These are phyloP conservation scores for Nothura maculosa DNA, from an alignment of 2,797 vertebrate species.

Conservation along the genomic window DNA sequence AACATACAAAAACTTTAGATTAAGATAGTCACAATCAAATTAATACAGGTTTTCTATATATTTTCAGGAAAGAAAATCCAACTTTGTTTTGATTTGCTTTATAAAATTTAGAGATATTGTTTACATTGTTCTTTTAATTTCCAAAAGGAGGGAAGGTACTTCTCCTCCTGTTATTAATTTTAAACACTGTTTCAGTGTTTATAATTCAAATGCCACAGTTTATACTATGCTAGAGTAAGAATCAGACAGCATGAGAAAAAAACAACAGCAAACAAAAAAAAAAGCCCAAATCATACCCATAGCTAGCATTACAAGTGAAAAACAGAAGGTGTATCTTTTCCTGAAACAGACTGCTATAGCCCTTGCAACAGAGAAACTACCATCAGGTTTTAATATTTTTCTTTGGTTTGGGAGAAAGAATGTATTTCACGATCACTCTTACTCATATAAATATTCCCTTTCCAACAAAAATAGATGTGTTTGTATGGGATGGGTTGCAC, in stretches of 20 bases:
- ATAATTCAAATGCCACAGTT: neutral
- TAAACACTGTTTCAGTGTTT: neutral
- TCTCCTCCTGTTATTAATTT: neutral
- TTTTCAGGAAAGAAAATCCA: neutral
- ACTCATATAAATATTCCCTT: neutral
- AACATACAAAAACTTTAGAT: rapidly evolving
- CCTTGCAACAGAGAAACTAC: neutral
- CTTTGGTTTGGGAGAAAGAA: neutral
- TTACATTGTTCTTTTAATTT: neutral
- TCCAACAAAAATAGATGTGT: neutral
- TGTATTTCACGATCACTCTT: neutral
- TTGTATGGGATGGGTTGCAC: neutral
- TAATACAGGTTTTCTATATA: neutral
- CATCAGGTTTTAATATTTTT: neutral
- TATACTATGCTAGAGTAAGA: neutral
- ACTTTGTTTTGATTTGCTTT: neutral
- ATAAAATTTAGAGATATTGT: neutral
- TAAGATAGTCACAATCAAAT: neutral
- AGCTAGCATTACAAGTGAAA: neutral
- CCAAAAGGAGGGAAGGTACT: neutral
- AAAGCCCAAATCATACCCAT: rapidly evolving
- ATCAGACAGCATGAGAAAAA: neutral
- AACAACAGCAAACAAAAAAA: neutral
- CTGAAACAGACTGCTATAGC: neutral
- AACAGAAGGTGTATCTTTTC: neutral